phyloP scores from a whole-genome alignment of 2,888 invertebrate species.

The Arge pagana region DNA sequence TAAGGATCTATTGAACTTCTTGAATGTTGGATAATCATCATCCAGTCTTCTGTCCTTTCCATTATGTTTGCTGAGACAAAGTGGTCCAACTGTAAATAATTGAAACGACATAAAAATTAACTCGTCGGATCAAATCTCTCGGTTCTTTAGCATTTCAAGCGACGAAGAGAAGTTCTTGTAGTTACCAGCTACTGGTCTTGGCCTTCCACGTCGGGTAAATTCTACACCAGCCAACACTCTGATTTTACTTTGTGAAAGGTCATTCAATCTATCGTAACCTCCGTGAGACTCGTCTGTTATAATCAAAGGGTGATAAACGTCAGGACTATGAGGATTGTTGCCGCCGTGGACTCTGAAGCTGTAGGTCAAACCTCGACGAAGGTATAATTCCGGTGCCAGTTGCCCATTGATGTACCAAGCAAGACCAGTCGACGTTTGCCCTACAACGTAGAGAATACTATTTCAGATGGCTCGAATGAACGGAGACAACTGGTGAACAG shows the following conservation, averaged over 20 bases:
- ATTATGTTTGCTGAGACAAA: constrained; percentile 75
- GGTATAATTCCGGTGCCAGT: constrained; percentile 84
- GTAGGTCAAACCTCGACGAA: constrained; percentile 84
- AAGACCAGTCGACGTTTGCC: constrained; percentile 71
- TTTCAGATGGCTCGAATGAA: too few species aligned
- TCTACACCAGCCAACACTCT: constrained; percentile 81
- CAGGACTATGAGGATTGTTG: constrained; percentile 84
- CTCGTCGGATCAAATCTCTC: neutral
- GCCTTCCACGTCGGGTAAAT: constrained; percentile 80
- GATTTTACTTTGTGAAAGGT: constrained; percentile 71
- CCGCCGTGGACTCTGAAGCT: constrained; percentile 82
- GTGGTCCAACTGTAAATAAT: constrained; percentile 69
- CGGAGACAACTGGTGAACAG: too few species aligned
- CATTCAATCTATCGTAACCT: constrained; percentile 76
- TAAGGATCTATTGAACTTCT: constrained; percentile 82
- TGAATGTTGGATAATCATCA: constrained; percentile 77
- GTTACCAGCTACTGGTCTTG: constrained; percentile 75
- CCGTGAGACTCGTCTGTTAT: constrained; percentile 85
- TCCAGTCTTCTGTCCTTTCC: constrained; percentile 76
- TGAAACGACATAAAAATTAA: neutral
- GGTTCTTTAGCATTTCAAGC: constrained; percentile 14
- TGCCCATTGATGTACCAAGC: constrained; percentile 94
- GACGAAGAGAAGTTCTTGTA: constrained; percentile 16
- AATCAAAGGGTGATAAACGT: constrained; percentile 86
- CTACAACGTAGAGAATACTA: too few species aligned